A percentile compares a stretch with the other conserved stretches of the same genome.
Evolutionary conservation across 2,797 vertebrate genomes (phyloP).

Genomic region (Poeciliopsis turneri): DNA sequence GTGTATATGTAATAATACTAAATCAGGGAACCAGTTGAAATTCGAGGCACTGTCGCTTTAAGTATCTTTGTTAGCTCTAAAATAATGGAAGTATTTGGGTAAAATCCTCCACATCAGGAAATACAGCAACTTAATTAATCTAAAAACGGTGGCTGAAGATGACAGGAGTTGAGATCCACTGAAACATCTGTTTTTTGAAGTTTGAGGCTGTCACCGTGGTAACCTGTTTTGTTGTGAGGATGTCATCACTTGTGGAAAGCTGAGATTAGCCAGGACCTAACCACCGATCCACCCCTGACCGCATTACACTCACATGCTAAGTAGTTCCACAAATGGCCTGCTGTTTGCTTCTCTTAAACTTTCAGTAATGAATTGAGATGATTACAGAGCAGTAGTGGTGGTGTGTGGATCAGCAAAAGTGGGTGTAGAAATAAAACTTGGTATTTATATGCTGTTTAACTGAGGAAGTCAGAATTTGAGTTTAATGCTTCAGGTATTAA

Average conservation of each 20-base stretch:
- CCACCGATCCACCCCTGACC: conserved; percentile 39
- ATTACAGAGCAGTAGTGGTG: not conserved
- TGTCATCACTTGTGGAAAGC: conserved; percentile 31
- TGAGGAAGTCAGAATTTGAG: conserved; percentile 4
- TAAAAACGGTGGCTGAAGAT: conserved; percentile 12
- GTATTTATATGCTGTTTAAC: not conserved
- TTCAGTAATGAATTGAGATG: not conserved
- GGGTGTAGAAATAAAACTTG: not conserved
- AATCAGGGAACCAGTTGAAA: not conserved
- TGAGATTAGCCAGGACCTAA: conserved; percentile 19
- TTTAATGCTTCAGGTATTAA: conserved; percentile 2
- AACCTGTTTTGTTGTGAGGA: conserved; percentile 50
- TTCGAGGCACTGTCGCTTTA: not conserved
- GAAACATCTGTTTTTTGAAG: conserved; percentile 56
- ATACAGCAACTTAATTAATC: conserved; percentile 33
- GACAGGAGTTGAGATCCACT: conserved; percentile 19
- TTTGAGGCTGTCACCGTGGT: conserved; percentile 60
- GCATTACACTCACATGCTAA: conserved; percentile 31
- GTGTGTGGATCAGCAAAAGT: not conserved
- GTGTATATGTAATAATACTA: too few relatives aligned
- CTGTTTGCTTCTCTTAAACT: not conserved
- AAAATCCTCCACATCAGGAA: conserved; percentile 29
- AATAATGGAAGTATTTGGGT: not conserved
- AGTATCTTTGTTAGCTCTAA: not conserved
- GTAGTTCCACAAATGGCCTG: conserved; percentile 18